Percentiles rank a stretch among this genome's conserved stretches.
Conservation (phyloP, 53 echinoderm and acorn worm species). For the Paracentrotus lividus region DNA sequence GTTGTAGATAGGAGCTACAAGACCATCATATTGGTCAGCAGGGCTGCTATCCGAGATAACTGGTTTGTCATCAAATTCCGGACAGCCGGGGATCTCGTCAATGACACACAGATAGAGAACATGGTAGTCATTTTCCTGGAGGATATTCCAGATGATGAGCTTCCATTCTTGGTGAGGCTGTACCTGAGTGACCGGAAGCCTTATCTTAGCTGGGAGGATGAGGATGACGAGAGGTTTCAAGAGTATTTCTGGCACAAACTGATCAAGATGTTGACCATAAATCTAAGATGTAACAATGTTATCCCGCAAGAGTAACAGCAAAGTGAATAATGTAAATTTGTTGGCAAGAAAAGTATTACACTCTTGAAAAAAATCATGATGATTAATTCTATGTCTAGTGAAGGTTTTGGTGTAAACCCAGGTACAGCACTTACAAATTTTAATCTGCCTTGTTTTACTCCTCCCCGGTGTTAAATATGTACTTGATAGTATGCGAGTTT, state of each 20-base stretch:
- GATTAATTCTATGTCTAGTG: no score
- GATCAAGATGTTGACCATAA: not conserved
- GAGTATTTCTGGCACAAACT: not conserved
- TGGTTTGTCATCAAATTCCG: slow-evolving; percentile 19
- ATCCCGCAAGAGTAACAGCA: slow-evolving; percentile 3
- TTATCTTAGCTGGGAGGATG: not conserved
- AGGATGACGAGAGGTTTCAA: not conserved
- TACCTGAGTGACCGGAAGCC: not conserved
- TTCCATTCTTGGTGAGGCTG: not conserved
- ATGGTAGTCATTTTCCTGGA: not conserved
- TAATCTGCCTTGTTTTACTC: no score
- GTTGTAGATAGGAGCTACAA: not conserved
- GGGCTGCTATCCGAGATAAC: not conserved
- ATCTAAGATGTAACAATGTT: not conserved
- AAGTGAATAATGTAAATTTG: no score
- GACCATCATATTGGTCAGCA: not conserved
- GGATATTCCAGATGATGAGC: not conserved
- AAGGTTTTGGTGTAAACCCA: no score
- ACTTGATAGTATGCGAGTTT: no score
- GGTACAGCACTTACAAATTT: no score
- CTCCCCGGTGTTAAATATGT: no score
- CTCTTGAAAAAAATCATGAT: no score
- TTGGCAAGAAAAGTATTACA: no score
- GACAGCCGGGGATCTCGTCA: not conserved
- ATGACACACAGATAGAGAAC: not conserved